Evolutionary conservation across 23 tunicate genomes (phyloP), one percentile per base, ranked within the genome.

Genomic region (Clavelina lepadiformis): DNA sequence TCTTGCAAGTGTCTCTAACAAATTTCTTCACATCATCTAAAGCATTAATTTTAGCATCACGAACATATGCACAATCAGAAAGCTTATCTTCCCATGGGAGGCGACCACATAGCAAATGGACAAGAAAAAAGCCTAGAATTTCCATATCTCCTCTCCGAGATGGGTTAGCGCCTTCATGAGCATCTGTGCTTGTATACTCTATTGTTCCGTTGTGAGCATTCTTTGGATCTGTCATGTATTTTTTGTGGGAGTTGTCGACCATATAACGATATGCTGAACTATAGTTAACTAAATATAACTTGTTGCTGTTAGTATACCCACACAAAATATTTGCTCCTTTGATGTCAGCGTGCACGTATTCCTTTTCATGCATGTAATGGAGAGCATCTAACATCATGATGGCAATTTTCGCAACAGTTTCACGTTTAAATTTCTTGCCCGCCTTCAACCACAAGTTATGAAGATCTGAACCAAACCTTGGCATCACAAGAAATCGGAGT

Each of bases 281-380:
- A 71, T 73, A 94, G 56, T 94, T 95, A 5, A 94, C 94, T 27
- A 94, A 58, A 46, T 64, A 81, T 2, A n/a, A 85, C 84, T 83
- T 62, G 32, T 74, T 78, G 11, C 79, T 71, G 55, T 73, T 61
- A 23, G 79, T 65, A 38, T 67, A 32, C 1, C 91, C 91, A 52
- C 66, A 41, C 21, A 94, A 58, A 5, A 94, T 86, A 66, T 94
- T 94, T 25, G 95, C 83, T 3, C 99, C 99, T 81, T 94, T 94
- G 3, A 94, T 92, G 55, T 94, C 99, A 8, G 95, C 99, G 56
- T 94, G 99, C 5, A 88, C 95, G 58, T 94, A 94, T 20, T 76
- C 76, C 27, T 79, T 86, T 24, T 33, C 50, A 50, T 94, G 99
- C 73, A 94, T 75, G 51, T 94, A 94, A 52, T 94, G 85, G 2